Base-by-base conservation (phyloP, 2,113 vertebrate genomes). In the Charadrius vociferus region DNA sequence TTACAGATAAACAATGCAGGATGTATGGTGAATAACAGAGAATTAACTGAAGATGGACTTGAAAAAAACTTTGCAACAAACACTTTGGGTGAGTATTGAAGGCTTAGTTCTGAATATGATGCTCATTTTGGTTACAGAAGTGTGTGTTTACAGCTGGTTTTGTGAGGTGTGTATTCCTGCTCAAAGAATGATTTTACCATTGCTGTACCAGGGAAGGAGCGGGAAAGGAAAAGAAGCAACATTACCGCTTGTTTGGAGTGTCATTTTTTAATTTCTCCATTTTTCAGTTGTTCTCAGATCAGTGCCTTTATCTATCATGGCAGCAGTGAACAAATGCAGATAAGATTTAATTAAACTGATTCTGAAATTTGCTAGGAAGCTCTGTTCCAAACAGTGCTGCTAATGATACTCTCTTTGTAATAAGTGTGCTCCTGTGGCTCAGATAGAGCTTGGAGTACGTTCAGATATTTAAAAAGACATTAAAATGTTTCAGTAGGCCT, bases 31-130 rank as follows among this genome's bases (percentile, higher is more conserved):
- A 99, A 98, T 98, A 98, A 97, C 97, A 98, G 98, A 63, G 99
- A 99, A 88, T 13, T 99, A 62, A 99, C 98, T 6, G 98, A 98
- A 86, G 98, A 99, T 55, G 98, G 98, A 30, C 86, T 99, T 70
- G 98, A 99, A 98, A 99, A 98, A 93, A 99, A 99, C 97, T 99
- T 99, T 95, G 98, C 99, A 61, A 99, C 98, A 13, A 99, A 99
- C 91, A 99, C 98, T 37, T 96, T 99, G 29, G 99, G 98, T 99
- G 96, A 98, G 97, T 90, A 47, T 21, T 73, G 72, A 34, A 36
- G 19, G 50, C 80, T 94, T 91, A 16, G 10, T 52, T 96, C 55
- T 68, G 29, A 62, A 49, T 27, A 16, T 7, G 29, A 10, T 49
- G 6, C 45, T 79, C 82, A 6, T 20, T 86, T 91, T 93, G 61